Evolutionary conservation across 2,113 vertebrate species (phyloP).

Genomic region (Passerina amoena): DNA sequence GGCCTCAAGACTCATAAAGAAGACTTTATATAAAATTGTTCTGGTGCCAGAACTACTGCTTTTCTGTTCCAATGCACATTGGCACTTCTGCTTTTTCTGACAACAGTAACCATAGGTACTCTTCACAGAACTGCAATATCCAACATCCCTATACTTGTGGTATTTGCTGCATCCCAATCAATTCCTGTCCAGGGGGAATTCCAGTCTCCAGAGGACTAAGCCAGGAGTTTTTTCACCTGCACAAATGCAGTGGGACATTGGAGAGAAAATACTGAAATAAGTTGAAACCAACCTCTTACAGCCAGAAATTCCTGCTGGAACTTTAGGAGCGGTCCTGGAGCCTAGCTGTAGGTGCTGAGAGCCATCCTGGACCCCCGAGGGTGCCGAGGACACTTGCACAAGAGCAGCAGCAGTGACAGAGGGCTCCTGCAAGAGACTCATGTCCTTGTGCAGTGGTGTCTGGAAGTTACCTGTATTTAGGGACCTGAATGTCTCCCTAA

Average conservation of each 20-base stretch:
- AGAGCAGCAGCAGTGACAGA: not conserved
- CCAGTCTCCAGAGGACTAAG: not conserved
- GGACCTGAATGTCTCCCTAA: not conserved
- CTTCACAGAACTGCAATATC: not conserved
- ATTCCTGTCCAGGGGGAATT: not conserved
- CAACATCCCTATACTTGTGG: accelerated
- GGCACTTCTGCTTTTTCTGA: not conserved
- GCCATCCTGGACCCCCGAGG: not conserved
- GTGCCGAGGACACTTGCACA: not conserved
- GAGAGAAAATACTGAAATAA: not conserved
- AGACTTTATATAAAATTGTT: not conserved
- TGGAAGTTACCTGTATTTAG: not conserved
- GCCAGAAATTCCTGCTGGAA: not conserved
- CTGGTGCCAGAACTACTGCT: not conserved
- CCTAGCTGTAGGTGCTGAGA: not conserved
- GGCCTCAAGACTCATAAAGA: not conserved
- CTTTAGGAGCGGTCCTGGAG: accelerated
- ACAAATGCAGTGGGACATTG: not conserved
- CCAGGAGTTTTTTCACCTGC: not conserved
- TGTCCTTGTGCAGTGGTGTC: not conserved
- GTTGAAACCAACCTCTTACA: not conserved
- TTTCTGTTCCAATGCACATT: not conserved
- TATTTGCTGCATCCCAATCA: not conserved
- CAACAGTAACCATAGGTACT: not conserved
- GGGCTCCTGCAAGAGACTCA: not conserved